A percentile compares a stretch with the other conserved stretches of the same genome.
phyloP scores from a whole-genome alignment of 2,797 vertebrate species.

The Poecilia velifera region DNA sequence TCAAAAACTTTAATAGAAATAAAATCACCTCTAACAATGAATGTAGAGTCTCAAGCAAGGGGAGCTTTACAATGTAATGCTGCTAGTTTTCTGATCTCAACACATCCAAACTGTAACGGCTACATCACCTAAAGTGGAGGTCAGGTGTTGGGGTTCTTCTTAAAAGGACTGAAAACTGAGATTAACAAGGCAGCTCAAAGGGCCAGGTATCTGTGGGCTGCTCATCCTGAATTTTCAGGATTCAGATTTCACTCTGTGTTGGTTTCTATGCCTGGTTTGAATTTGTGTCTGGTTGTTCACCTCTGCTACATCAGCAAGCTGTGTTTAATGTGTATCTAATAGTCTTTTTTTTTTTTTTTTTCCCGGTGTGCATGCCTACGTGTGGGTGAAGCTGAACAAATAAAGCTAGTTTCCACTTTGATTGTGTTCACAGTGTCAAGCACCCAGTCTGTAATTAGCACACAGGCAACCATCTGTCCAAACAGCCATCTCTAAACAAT shows the following conservation, averaged over 20 bases:
- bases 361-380: slow-evolving; percentile 30
- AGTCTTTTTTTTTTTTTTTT: slow-evolving; percentile 16
- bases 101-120: not conserved
- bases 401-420: slow-evolving; percentile 74
- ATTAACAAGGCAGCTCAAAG: slow-evolving; percentile 2
- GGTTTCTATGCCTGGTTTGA: slow-evolving; percentile 26
- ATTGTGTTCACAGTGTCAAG: slow-evolving; percentile 78
- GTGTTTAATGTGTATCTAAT: slow-evolving; percentile 48
- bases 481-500: slow-evolving; percentile 73
- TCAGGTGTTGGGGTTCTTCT: slow-evolving; percentile 1
- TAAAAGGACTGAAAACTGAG: slow-evolving; percentile 6
- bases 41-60: not conserved
- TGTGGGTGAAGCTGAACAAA: slow-evolving; percentile 78
- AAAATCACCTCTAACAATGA: not conserved
- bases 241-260: slow-evolving; percentile 26
- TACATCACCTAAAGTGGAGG: not conserved
- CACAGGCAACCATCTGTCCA: slow-evolving; percentile 83
- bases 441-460: slow-evolving; percentile 80
- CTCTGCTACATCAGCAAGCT: slow-evolving; percentile 44
- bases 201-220: slow-evolving; percentile 25
- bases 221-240: slow-evolving; percentile 23
- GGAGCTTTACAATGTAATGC: not conserved
- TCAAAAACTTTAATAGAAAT: not conserved
- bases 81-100: not conserved
- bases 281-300: slow-evolving; percentile 27